Evolutionary conservation across 2,888 invertebrate species (phyloP), one percentile per base, ranked within the genome.

Genomic region (Diloba caeruleocephala): DNA sequence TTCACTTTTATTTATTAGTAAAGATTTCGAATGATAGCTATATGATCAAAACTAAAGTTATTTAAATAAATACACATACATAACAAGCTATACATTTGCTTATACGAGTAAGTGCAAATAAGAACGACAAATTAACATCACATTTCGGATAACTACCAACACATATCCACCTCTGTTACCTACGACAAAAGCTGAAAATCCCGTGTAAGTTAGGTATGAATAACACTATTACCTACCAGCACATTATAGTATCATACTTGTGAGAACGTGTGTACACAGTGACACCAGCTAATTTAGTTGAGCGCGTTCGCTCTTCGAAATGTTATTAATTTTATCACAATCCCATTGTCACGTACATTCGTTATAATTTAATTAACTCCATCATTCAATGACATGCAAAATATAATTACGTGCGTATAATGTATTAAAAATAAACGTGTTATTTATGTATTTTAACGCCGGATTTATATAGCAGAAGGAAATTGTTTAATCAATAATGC

Each of bases 241-340:
- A 62, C 39, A 42, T 57, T 48, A 38, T 37, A 2, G 25, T 32
- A 34, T 21, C 55, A 43, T 58, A 71, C 58, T 71, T 55, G 19
- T 59, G 64, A 59, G 72, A 51, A 31, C 49, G 44, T 71, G 56
- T 71, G 71, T 71, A 50, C 59, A 33, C 29, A 50, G 48, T 49
- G 64, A 68, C 59, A 33, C 42, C 9, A 68, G 48, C 50, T 71
- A 71, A 69, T 63, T 71, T 63, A 51, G 64, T 46, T 48, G 34
- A 66, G 48, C 62, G 56, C 52, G 52, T 48, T 46, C 49, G 48
- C 54, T 54, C 31, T 55, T 52, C 43, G 34, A 38, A 59, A 71
- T 49, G 34, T 63, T 63, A 71, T 71, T 71, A 67, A 71, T 67
- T 62, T 49, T 63, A 56, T 71, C 59, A 68, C 55, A 69, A 71